phyloP scores from a whole-genome alignment of 2,888 invertebrate genomes.

The Thymelicus acteon region DNA sequence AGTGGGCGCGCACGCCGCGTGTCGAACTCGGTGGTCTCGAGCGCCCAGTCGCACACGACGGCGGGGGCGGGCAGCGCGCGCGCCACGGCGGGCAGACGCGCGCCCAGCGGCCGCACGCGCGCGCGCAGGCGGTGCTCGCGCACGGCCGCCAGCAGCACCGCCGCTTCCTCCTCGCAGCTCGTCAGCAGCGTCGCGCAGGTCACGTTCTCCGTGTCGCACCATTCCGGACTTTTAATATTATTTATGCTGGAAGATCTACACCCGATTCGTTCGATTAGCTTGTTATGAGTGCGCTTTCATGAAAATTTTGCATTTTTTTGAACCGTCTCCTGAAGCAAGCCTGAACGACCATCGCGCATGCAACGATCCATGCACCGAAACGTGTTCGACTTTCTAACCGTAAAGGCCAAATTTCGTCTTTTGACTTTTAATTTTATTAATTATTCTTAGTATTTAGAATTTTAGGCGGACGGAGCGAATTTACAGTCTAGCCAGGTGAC shows the following conservation, averaged over 20 bases:
- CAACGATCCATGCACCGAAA: too few relatives aligned
- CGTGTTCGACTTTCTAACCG: too few relatives aligned
- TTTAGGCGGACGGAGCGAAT: too few relatives aligned
- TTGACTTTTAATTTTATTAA: too few relatives aligned
- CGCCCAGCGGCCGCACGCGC: conserved; percentile 48
- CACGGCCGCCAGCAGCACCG: conserved; percentile 50
- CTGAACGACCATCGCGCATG: too few relatives aligned
- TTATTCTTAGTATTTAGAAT: too few relatives aligned
- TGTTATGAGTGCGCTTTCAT: too few relatives aligned
- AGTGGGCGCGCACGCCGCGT: conserved; percentile 44
- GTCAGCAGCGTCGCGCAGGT: conserved; percentile 59
- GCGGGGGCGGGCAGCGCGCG: conserved; percentile 32
- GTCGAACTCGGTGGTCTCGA: conserved; percentile 43
- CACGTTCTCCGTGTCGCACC: conserved; percentile 66
- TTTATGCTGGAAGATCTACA: conserved; percentile 5
- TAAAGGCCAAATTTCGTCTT: too few relatives aligned
- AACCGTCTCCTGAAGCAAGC: too few relatives aligned
- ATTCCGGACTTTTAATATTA: conserved; percentile 69
- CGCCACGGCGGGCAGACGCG: conserved; percentile 39
- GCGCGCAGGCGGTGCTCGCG: conserved; percentile 49
- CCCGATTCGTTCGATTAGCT: too few relatives aligned
- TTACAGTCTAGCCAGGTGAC: too few relatives aligned
- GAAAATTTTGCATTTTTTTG: too few relatives aligned
- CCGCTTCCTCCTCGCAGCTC: conserved; percentile 55
- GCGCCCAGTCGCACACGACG: conserved; percentile 58